phyloP scores from a whole-genome alignment of 2,888 invertebrate species.

The Boloria selene region DNA sequence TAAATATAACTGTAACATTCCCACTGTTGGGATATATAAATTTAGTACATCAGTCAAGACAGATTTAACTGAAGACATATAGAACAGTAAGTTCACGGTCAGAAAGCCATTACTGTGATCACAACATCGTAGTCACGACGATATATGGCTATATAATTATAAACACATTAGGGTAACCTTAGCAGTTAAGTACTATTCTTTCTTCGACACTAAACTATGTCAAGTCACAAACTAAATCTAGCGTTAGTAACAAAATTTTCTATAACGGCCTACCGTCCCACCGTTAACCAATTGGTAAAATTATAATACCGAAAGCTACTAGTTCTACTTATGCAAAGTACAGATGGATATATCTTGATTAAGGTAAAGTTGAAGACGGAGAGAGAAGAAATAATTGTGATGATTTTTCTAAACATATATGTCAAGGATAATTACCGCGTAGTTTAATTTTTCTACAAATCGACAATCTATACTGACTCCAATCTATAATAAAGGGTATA shows the following conservation, averaged over 20 bases:
- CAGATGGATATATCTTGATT: too few relatives aligned
- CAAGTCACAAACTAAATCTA: conserved; percentile 40
- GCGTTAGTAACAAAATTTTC: background rate
- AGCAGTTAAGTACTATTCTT: conserved; percentile 42
- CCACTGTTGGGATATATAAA: background rate
- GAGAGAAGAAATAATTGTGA: too few relatives aligned
- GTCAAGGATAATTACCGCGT: too few relatives aligned
- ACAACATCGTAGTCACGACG: conserved; percentile 61
- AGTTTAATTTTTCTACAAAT: background rate
- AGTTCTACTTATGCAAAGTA: too few relatives aligned
- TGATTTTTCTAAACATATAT: too few relatives aligned
- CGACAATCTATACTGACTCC: background rate
- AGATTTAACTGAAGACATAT: conserved; percentile 64
- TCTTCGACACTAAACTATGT: conserved; percentile 54
- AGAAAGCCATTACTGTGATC: conserved; percentile 56
- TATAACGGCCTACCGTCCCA: too few relatives aligned
- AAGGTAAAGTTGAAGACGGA: too few relatives aligned
- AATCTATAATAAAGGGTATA: conserved; percentile 42
- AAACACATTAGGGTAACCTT: conserved; percentile 73
- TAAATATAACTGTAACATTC: too few relatives aligned
- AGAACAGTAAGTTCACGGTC: conserved; percentile 54
- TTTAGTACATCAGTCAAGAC: conserved; percentile 10
- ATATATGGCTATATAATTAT: conserved; percentile 71
- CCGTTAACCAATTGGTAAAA: too few relatives aligned
- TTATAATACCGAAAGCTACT: too few relatives aligned